Evolutionary conservation across 2,797 vertebrate species (phyloP), one percentile per base, ranked within the genome.

Genomic region (Chloroceryle amazona): DNA sequence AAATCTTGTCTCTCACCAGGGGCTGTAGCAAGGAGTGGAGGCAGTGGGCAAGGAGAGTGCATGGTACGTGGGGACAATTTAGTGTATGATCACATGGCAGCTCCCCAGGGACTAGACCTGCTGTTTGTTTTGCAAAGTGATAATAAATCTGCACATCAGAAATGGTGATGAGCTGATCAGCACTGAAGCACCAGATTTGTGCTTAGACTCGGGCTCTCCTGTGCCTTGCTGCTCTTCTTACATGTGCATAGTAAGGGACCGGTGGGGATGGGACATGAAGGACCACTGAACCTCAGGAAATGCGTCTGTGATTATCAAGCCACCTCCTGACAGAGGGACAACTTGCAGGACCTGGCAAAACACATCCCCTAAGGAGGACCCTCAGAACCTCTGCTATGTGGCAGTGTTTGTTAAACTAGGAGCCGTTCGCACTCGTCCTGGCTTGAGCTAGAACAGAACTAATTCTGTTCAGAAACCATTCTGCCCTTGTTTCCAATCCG

Each of bases 211-310:
- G n/a, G 39, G 25, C 11, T 91, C 3, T 39, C 21, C 21, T 19
- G 19, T 41, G 71, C 35, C 42, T 85, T 4, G 0, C 41, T 47
- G 74, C 19, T 55, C n/a, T 41, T 55, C n/a, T 55, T 37, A 28
- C 55, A 20, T 0, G 0, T 22, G 60, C 46, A 37, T 33, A 9
- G 11, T 0, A 4, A 29, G 31, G 21, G 44, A 52, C 21, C 1
- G 0, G 5, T 57, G 21, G 17, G 49, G 26, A 18, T 22, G 22
- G 21, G 46, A 49, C 22, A 13, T 5, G 37, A 85, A 76, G 35
- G 44, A 57, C 16, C 44, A 12, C 22, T 10, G 70, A 79, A 31
- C 15, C 29, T 16, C 3, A 0, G 68, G 46, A 81, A 54, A 18
- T 39, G 70, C 3, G 75, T 63, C 13, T 83, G 44, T n/a, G 18